Conservation (phyloP, 2,113 vertebrate genomes). For the Rhinolophus ferrumequinum region DNA sequence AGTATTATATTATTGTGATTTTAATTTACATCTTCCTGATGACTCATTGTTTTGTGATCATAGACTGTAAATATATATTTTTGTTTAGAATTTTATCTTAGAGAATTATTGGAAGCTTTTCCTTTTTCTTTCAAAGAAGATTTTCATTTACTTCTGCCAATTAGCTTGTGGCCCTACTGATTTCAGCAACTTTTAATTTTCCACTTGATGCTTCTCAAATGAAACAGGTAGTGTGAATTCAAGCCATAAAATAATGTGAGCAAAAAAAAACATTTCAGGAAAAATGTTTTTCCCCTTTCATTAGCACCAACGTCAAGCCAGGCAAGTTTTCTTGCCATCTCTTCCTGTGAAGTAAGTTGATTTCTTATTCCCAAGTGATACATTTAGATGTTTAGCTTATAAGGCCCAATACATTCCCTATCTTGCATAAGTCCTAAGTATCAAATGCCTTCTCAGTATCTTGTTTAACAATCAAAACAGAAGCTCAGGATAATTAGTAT, state of each 20-base stretch:
- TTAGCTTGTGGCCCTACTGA: background rate
- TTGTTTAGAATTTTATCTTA: background rate
- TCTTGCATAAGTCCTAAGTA: background rate
- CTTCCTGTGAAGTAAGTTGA: background rate
- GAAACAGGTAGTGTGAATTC: background rate
- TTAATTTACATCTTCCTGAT: background rate
- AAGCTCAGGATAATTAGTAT: background rate
- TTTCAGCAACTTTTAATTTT: background rate
- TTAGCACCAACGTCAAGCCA: background rate
- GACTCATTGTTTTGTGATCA: background rate
- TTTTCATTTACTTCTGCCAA: background rate
- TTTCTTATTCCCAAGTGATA: background rate
- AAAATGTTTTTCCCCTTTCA: background rate
- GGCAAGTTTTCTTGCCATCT: background rate
- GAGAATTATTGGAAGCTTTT: background rate
- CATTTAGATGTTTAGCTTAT: background rate
- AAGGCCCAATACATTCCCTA: background rate
- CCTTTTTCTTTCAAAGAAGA: background rate
- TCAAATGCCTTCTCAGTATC: background rate
- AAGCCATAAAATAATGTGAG: background rate
- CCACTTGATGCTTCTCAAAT: background rate
- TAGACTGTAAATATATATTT: background rate
- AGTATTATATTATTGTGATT: background rate
- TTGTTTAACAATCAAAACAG: background rate
- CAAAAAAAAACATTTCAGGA: background rate